A percentile compares a stretch with the other conserved stretches of the same genome.
phyloP scores from a whole-genome alignment of 1,140 invertebrate genomes.

The Hylyphantes graminicola region DNA sequence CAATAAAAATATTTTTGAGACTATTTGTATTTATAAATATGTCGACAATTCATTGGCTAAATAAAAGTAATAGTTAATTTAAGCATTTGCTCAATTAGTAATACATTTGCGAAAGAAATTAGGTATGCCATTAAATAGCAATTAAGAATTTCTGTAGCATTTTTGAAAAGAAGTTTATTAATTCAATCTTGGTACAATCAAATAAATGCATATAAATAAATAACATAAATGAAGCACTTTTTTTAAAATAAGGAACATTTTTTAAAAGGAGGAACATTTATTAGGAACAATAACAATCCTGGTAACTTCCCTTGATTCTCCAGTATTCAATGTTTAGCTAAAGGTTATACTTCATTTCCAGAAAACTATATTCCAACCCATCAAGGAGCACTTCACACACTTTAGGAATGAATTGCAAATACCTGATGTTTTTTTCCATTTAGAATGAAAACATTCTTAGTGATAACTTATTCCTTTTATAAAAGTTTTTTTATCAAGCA shows the following conservation, averaged over 20 bases:
- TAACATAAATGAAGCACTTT: neutral
- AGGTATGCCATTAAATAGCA: no score
- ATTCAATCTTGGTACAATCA: no score
- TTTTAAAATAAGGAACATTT: neutral
- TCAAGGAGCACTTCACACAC: conserved; percentile 30
- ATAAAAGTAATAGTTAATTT: no score
- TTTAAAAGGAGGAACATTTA: conserved; percentile 35
- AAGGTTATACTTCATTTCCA: conserved; percentile 4
- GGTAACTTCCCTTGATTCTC: conserved; percentile 52
- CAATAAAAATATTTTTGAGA: no score
- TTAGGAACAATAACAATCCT: conserved; percentile 37
- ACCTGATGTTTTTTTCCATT: conserved; percentile 30
- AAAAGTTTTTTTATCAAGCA: no score
- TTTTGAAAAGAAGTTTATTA: no score
- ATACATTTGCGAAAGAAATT: no score
- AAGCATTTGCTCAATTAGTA: no score
- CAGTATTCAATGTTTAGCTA: conserved; percentile 14
- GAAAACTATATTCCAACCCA: conserved; percentile 16
- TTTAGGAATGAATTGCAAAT: conserved; percentile 55
- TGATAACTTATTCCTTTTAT: neutral
- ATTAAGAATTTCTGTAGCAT: no score
- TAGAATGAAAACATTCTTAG: conserved; percentile 8
- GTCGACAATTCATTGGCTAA: no score
- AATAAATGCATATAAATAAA: neutral
- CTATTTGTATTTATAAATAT: no score